Evolutionary conservation across 2,113 vertebrate genomes (phyloP), one percentile per base, ranked within the genome.

Genomic region (Tachuris rubrigastra): DNA sequence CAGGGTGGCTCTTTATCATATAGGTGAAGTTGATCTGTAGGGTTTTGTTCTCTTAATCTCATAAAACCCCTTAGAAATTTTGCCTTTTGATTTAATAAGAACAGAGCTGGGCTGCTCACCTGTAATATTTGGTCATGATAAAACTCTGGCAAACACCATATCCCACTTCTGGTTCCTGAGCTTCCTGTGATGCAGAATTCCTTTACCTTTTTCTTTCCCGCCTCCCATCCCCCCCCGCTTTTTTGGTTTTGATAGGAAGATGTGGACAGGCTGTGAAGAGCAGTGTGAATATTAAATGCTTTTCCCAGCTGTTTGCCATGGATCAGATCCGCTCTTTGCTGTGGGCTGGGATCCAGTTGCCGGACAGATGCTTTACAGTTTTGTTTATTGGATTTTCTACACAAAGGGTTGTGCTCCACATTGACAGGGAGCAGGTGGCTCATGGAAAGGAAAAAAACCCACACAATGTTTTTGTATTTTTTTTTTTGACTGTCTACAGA

Each of bases 331-430:
- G 0, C 52, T 95, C 79, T 80, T 85, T 90, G 47, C 74, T 76
- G 33, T 60, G 88, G 88, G 82, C 79, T 88, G 56, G 83, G 87
- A 90, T 96, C 95, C 95, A 93, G 92, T 96, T 94, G 90, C 95
- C 86, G 88, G 95, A 90, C 93, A 95, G 87, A 96, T 86, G 92
- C 72, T 96, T 96, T 86, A 62, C 31, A 52, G 69, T 95, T 95
- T 87, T 95, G 92, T 94, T 93, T 93, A 90, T 72, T 85, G 88
- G 76, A 80, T 94, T 95, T 91, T 65, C 72, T 93, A 58, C 79
- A 93, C 79, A 89, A 95, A 94, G 75, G 25, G 20, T 60, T 94
- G 79, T 46, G 44, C 47, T 92, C 60, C 6, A 2, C 72, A 52
- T 52, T 93, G 95, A 93, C 85, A 90, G 79, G 83, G 88, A 94